A percentile compares a stretch with the other conserved stretches of the same genome.
Evolutionary conservation across 2,797 vertebrate species (phyloP).

Genomic region (Orientallactaga sibirica): DNA sequence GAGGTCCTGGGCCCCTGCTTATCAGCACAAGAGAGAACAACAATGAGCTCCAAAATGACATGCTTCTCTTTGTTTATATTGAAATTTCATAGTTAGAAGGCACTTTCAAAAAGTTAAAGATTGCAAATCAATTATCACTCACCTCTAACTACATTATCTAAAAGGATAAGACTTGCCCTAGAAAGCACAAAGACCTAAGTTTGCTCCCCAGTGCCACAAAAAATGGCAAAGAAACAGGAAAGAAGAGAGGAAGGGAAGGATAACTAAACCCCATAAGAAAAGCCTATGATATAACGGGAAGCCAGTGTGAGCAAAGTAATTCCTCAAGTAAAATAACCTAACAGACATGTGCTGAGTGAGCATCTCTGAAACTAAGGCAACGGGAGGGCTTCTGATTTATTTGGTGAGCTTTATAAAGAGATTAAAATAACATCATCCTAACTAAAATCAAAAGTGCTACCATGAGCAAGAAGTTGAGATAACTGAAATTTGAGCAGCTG

Average conservation of each 20-base stretch:
- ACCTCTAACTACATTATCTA: neutral
- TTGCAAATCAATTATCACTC: neutral
- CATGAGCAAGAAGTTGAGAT: neutral
- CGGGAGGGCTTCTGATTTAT: neutral
- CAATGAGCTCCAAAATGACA: neutral
- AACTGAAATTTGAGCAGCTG: accelerated
- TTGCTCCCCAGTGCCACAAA: neutral
- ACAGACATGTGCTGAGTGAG: accelerated
- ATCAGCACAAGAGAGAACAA: neutral
- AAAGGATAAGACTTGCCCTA: neutral
- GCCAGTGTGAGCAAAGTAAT: neutral
- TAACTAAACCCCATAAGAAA: too few relatives aligned
- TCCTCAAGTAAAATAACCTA: accelerated
- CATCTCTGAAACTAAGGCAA: neutral
- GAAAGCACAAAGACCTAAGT: neutral
- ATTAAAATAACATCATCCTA: accelerated
- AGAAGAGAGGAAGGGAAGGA: too few relatives aligned
- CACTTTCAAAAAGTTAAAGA: neutral
- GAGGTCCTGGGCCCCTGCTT: constrained; percentile 94
- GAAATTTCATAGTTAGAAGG: neutral
- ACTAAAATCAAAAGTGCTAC: neutral
- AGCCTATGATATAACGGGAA: accelerated
- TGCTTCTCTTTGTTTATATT: neutral
- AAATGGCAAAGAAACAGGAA: too few relatives aligned
- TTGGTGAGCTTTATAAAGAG: neutral